These are phyloP conservation scores for Margarornis squamiger DNA, from an alignment of 2,797 vertebrate genomes.

Conservation along the genomic window DNA sequence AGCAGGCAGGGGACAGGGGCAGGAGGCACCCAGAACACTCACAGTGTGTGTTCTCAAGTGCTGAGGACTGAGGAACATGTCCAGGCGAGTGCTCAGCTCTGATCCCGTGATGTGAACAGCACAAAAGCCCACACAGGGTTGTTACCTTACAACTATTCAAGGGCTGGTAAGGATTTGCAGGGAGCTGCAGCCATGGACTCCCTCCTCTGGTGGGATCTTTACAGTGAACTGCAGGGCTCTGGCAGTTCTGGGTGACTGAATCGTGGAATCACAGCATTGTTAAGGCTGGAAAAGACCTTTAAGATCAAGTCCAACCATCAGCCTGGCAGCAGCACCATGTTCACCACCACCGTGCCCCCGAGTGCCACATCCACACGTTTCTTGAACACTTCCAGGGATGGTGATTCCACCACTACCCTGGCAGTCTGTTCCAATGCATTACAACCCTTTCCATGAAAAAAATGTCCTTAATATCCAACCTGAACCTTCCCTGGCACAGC, in stretches of 20 bases:
- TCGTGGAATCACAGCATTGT: rapidly evolving
- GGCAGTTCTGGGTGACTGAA: neutral
- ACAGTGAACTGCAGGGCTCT: neutral
- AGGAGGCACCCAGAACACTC: neutral
- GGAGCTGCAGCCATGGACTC: neutral
- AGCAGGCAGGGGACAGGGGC: neutral
- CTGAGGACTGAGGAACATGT: neutral
- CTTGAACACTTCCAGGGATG: neutral
- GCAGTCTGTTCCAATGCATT: neutral
- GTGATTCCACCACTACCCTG: neutral
- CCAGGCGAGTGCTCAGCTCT: neutral
- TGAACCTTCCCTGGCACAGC: neutral
- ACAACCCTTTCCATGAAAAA: neutral
- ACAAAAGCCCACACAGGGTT: rapidly evolving
- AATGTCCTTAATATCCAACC: neutral
- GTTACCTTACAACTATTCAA: rapidly evolving
- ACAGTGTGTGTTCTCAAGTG: rapidly evolving
- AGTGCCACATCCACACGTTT: neutral
- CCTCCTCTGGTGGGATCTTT: slow-evolving; percentile 21
- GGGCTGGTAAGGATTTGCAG: neutral
- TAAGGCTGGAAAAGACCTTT: neutral
- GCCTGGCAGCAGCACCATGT: neutral
- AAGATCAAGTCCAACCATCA: neutral
- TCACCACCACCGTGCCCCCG: neutral
- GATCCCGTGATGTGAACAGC: neutral